phyloP scores from a whole-genome alignment of 2,113 vertebrate genomes.

The pig (Sus scrofa) region DNA sequence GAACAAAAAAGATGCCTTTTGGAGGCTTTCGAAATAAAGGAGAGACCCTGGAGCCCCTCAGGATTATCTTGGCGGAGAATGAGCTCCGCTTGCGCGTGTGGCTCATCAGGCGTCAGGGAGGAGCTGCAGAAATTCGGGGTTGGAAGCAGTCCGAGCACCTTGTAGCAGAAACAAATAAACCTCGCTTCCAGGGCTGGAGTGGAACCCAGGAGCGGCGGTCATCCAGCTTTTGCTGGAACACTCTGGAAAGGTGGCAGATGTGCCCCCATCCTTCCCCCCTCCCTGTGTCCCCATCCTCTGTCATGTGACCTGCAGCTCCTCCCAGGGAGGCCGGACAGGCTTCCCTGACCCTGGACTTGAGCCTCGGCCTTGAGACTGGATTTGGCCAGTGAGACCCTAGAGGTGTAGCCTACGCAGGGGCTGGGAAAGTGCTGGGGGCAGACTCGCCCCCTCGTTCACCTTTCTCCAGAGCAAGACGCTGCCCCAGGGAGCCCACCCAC shows the following conservation, averaged over 20 bases:
- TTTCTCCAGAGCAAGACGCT: neutral
- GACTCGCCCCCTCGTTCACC: rapidly evolving
- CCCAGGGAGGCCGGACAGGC: neutral
- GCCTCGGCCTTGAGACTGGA: neutral
- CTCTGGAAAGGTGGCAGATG: neutral
- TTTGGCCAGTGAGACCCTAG: neutral
- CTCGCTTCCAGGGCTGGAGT: neutral
- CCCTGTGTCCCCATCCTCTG: neutral
- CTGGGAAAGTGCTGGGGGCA: neutral
- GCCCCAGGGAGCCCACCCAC: rapidly evolving
- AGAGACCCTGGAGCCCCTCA: rapidly evolving
- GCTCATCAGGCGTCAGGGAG: neutral
- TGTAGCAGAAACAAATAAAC: neutral
- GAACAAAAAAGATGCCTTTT: neutral
- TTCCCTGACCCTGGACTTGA: neutral
- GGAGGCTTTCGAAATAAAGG: neutral
- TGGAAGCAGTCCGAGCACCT: neutral
- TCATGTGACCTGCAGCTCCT: neutral
- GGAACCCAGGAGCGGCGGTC: rapidly evolving
- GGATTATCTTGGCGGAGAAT: neutral
- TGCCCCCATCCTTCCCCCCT: neutral
- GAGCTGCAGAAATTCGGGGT: neutral
- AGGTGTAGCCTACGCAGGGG: neutral
- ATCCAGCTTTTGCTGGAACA: neutral
- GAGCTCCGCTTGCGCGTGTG: neutral